These are phyloP conservation scores for Macrophya alboannulata DNA, from an alignment of 2,888 invertebrate species.

Conservation along the genomic window DNA sequence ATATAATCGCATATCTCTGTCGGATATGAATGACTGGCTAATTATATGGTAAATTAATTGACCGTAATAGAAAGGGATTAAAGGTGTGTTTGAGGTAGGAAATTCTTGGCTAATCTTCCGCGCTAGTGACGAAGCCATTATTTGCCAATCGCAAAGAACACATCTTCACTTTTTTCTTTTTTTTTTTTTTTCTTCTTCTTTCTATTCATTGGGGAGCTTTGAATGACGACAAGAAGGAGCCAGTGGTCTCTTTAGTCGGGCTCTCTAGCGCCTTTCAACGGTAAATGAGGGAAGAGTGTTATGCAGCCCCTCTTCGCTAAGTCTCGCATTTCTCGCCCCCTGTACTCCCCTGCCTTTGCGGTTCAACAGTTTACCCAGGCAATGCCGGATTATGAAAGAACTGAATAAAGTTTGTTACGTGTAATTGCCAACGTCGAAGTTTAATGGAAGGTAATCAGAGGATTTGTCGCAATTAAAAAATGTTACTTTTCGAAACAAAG, in stretches of 20 bases:
- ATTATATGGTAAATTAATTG: not conserved
- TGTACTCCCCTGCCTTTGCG: conserved; percentile 50
- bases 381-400: conserved; percentile 62
- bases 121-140: conserved; percentile 63
- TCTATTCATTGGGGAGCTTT: conserved; percentile 58
- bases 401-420: conserved; percentile 60
- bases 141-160: conserved; percentile 67
- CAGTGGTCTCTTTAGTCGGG: conserved; percentile 65
- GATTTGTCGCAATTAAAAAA: conserved; percentile 49
- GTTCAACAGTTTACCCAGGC: conserved; percentile 56
- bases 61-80: not conserved
- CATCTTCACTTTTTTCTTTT: conserved; percentile 53
- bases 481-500: conserved; percentile 29
- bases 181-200: not conserved
- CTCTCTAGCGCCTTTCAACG: conserved; percentile 64
- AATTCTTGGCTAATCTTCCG: conserved; percentile 53
- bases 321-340: conserved; percentile 57
- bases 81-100: conserved; percentile 56
- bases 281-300: conserved; percentile 63
- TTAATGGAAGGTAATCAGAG: conserved; percentile 47
- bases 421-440: conserved; percentile 50
- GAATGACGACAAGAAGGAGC: conserved; percentile 66
- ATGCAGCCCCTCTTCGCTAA: conserved; percentile 51
- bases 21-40: not conserved
- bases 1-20: not conserved